Percentiles rank a stretch among this genome's conserved stretches.
These are phyloP conservation scores for Passer montanus DNA, from an alignment of 2,113 vertebrate genomes.

Conservation along the genomic window DNA sequence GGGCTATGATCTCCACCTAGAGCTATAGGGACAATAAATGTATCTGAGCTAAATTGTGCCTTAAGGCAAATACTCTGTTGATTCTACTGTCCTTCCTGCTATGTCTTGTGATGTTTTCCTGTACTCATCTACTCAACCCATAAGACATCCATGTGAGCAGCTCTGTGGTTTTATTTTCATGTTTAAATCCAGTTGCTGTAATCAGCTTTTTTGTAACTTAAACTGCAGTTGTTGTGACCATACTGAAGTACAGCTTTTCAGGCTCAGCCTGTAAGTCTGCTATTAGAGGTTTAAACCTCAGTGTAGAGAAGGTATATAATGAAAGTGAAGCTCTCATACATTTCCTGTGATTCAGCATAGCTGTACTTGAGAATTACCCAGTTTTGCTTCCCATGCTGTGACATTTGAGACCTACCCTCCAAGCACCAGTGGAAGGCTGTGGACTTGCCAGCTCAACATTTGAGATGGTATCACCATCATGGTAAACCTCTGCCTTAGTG, in stretches of 20 bases:
- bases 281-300: constrained; percentile 47
- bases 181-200: constrained; percentile 17
- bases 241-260: constrained; percentile 22
- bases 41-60: not conserved
- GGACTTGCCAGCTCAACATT: rapidly evolving
- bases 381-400: not conserved
- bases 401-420: not conserved
- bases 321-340: constrained; percentile 11
- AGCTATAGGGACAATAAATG: not conserved
- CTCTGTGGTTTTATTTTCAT: constrained; percentile 35
- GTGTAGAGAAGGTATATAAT: not conserved
- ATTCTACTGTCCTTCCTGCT: not conserved
- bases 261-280: constrained; percentile 13
- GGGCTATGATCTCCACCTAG: not conserved
- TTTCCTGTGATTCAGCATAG: not conserved
- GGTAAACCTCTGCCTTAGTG: not conserved
- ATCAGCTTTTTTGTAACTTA: constrained; percentile 46
- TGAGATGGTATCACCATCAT: not conserved
- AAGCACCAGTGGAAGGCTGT: rapidly evolving
- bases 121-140: not conserved
- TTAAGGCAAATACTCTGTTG: not conserved
- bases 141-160: constrained; percentile 42
- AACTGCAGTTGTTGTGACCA: constrained; percentile 11
- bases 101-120: not conserved
- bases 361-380: not conserved